A percentile compares a stretch with the other conserved stretches of the same genome.
Conservation (phyloP, 2,888 invertebrate genomes). For the Pseudanteris insignis region DNA sequence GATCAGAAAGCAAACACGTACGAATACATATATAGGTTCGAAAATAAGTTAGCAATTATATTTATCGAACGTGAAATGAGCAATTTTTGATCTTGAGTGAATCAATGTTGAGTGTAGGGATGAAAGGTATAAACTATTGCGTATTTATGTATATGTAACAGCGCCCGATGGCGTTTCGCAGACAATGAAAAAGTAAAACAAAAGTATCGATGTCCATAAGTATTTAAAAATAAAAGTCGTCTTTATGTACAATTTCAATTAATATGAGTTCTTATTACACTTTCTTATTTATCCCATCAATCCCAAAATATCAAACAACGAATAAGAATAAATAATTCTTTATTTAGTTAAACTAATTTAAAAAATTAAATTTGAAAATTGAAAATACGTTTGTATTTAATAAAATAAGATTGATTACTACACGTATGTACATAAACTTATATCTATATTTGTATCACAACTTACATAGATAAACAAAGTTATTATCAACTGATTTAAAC, state of each 20-base stretch:
- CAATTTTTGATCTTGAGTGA: slow-evolving; percentile 36
- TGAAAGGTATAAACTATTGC: slow-evolving; percentile 42
- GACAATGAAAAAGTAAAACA: slow-evolving; percentile 49
- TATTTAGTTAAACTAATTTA: no score
- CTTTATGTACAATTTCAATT: slow-evolving; percentile 64
- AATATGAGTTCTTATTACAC: slow-evolving; percentile 14
- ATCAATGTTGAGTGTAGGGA: slow-evolving; percentile 33
- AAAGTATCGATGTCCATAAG: slow-evolving; percentile 63
- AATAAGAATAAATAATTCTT: no score
- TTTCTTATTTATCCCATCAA: no score
- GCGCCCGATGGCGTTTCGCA: slow-evolving; percentile 43
- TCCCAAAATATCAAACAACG: no score
- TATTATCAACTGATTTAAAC: no score
- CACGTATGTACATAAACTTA: neutral
- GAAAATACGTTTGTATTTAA: no score
- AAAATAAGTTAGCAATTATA: slow-evolving; percentile 10
- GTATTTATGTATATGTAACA: slow-evolving; percentile 45
- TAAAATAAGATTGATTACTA: neutral
- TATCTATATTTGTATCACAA: neutral
- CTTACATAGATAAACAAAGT: no score
- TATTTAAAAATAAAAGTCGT: slow-evolving; percentile 64
- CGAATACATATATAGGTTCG: slow-evolving; percentile 2
- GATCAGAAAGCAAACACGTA: neutral
- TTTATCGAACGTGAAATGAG: slow-evolving; percentile 32
- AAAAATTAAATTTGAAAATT: no score